phyloP scores from a whole-genome alignment of 2,888 invertebrate genomes.

The Sycophila texana region DNA sequence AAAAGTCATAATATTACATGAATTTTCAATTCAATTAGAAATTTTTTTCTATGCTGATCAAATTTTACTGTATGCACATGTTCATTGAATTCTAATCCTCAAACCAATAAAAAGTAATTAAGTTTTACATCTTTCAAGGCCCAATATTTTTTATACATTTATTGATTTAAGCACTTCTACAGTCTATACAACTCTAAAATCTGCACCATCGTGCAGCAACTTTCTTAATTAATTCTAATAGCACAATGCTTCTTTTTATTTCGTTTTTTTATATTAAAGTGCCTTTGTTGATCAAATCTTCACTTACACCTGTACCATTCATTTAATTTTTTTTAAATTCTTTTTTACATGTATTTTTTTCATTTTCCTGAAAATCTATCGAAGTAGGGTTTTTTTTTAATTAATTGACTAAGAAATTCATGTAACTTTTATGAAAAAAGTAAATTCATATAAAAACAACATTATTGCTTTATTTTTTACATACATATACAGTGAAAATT shows the following conservation, averaged over 20 bases:
- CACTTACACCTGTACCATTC: constrained; percentile 51
- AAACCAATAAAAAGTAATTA: constrained; percentile 16
- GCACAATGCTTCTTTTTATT: constrained; percentile 21
- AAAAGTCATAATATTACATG: not conserved
- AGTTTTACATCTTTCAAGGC: constrained; percentile 17
- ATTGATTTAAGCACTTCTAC: constrained; percentile 46
- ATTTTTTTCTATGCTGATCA: not conserved
- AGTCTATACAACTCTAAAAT: constrained; percentile 48
- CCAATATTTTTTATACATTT: constrained; percentile 35
- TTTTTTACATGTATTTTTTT: constrained; percentile 1
- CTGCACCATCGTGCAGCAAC: constrained; percentile 38
- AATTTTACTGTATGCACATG: no score
- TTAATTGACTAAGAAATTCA: constrained; percentile 48
- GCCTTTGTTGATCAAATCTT: constrained; percentile 20
- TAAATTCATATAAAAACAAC: constrained; percentile 37
- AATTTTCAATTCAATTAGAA: constrained; percentile 19
- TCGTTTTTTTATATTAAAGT: constrained; percentile 23
- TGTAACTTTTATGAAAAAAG: constrained; percentile 14
- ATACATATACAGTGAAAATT: not conserved
- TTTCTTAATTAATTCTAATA: constrained; percentile 39
- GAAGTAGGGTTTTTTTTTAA: not conserved
- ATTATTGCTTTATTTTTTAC: constrained; percentile 44
- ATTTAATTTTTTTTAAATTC: not conserved
- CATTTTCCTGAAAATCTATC: constrained; percentile 28
- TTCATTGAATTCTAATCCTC: no score